Percentiles rank a stretch among this genome's conserved stretches.
Evolutionary conservation across 2,888 invertebrate species (phyloP).

Genomic region (Itoplectis maculator): DNA sequence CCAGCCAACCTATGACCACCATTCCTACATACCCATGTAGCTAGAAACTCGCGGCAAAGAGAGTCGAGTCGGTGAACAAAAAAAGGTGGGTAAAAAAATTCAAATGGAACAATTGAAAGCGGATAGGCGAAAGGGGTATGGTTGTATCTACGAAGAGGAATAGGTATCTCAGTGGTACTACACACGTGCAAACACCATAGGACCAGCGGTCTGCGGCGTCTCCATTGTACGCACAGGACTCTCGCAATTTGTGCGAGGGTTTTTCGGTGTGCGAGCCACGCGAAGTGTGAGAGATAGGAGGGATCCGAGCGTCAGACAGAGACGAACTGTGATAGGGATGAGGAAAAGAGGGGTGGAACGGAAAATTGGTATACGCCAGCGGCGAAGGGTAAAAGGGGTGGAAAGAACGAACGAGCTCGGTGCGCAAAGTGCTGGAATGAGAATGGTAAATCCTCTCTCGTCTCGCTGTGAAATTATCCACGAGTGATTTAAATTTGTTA

Average conservation of each 20-base stretch:
- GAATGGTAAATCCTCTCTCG: slow-evolving; percentile 57
- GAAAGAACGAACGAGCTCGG: slow-evolving; percentile 51
- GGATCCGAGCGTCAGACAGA: slow-evolving; percentile 42
- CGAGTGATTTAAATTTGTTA: slow-evolving; percentile 59
- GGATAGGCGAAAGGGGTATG: slow-evolving; percentile 52
- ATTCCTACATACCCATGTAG: slow-evolving; percentile 32
- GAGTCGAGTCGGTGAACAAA: slow-evolving; percentile 52
- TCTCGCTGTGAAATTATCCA: slow-evolving; percentile 45
- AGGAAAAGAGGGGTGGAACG: slow-evolving; percentile 25
- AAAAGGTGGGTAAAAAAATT: slow-evolving; percentile 55
- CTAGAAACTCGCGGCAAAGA: slow-evolving; percentile 60
- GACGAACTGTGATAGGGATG: slow-evolving; percentile 55
- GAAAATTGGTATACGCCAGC: slow-evolving; percentile 60
- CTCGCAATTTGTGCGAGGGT: slow-evolving; percentile 65
- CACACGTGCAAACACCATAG: slow-evolving; percentile 61
- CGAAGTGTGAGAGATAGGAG: slow-evolving; percentile 46
- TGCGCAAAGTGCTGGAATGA: slow-evolving; percentile 51
- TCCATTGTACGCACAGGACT: slow-evolving; percentile 64
- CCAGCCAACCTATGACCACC: slow-evolving; percentile 51
- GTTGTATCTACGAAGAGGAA: slow-evolving; percentile 38
- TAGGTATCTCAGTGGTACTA: slow-evolving; percentile 42
- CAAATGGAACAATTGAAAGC: slow-evolving; percentile 76
- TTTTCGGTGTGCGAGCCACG: slow-evolving; percentile 58
- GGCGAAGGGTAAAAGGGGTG: slow-evolving; percentile 32
- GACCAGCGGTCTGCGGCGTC: slow-evolving; percentile 61